A percentile compares a stretch with the other conserved stretches of the same genome.
phyloP scores from a whole-genome alignment of 2,113 vertebrate species.

The Oryzias woworae region DNA sequence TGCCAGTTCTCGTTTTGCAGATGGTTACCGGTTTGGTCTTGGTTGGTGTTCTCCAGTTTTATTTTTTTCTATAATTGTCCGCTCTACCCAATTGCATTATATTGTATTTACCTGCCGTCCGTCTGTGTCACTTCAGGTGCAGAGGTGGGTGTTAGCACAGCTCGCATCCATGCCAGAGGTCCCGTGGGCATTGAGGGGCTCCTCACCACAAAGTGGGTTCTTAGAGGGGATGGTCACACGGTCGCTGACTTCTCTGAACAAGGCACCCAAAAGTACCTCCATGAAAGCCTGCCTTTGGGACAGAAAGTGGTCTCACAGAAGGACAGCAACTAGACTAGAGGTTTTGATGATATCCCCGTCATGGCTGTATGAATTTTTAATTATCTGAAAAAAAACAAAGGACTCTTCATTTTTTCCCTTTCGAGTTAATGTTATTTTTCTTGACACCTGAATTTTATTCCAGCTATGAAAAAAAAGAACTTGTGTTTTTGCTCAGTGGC shows the following conservation, averaged over 20 bases:
- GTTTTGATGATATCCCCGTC: slow-evolving; percentile 1
- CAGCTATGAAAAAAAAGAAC: too few species aligned
- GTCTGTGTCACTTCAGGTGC: slow-evolving; percentile 78
- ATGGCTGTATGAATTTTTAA: background rate
- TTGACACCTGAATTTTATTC: too few species aligned
- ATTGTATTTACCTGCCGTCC: background rate
- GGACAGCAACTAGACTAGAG: slow-evolving; percentile 51
- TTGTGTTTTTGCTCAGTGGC: too few species aligned
- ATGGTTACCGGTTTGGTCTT: slow-evolving; percentile 94
- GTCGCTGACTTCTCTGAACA: slow-evolving; percentile 91
- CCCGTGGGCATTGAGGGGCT: slow-evolving; percentile 96
- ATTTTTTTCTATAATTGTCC: background rate
- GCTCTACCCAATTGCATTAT: too few species aligned
- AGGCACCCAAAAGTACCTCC: slow-evolving; percentile 88
- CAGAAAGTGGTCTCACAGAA: slow-evolving; percentile 41
- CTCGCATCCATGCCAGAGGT: slow-evolving; percentile 93
- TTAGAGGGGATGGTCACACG: slow-evolving; percentile 88
- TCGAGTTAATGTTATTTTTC: too few species aligned
- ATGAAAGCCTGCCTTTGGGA: slow-evolving; percentile 85
- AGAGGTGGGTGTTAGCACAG: slow-evolving; percentile 95
- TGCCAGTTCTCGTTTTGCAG: slow-evolving; percentile 92
- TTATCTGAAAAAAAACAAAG: too few species aligned
- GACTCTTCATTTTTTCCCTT: too few species aligned
- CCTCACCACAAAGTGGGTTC: slow-evolving; percentile 94
- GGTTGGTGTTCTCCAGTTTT: slow-evolving; percentile 67